Percentiles rank a stretch among this genome's conserved stretches.
These are phyloP conservation scores for Cavia aperea DNA, from an alignment of 2,113 vertebrate genomes.

Conservation along the genomic window DNA sequence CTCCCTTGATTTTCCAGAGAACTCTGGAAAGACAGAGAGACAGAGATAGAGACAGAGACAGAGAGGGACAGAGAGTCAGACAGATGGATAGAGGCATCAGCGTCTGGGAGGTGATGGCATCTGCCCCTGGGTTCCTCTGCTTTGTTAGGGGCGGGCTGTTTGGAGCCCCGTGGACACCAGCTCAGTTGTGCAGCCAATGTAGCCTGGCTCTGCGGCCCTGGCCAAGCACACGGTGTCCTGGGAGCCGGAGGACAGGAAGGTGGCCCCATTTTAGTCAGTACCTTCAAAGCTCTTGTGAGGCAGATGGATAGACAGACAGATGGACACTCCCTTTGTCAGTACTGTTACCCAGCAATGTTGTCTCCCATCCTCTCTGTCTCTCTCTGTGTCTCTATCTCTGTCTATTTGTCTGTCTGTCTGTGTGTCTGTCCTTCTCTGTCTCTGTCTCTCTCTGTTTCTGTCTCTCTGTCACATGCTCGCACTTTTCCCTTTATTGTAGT, in stretches of 20 bases:
- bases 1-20: background rate
- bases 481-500: background rate
- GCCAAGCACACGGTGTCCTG: background rate
- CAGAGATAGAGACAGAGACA: too few relatives aligned
- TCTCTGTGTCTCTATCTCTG: background rate
- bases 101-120: background rate
- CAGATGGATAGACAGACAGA: background rate
- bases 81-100: too few relatives aligned
- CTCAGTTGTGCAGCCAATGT: background rate
- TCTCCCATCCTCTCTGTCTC: background rate
- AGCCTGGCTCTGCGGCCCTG: background rate
- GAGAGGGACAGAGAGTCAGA: too few relatives aligned
- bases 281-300: background rate
- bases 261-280: background rate
- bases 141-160: background rate
- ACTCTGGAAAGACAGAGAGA: background rate
- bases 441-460: background rate
- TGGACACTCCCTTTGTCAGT: background rate
- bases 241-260: background rate
- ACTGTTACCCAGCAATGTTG: background rate
- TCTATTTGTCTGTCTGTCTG: background rate
- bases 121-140: background rate
- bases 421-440: background rate
- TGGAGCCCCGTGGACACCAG: background rate
- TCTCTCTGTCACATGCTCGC: background rate